Evolutionary conservation across 2,888 invertebrate species (phyloP).

Genomic region (Nebria salina): DNA sequence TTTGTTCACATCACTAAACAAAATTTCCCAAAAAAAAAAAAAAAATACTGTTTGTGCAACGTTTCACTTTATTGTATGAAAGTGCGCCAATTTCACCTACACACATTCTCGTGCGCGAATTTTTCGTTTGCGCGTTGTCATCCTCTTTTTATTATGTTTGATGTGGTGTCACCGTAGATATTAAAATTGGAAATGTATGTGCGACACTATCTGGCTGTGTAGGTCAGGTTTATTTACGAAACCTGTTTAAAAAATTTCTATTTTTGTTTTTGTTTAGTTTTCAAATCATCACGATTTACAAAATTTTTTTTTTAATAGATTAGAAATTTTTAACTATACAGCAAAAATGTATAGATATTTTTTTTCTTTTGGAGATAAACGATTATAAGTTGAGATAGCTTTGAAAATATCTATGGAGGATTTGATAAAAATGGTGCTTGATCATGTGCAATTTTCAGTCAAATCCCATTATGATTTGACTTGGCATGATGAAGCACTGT

Average conservation of each 20-base stretch:
- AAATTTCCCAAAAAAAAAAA: not conserved
- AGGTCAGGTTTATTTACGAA: conserved; percentile 20
- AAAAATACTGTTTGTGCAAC: not conserved
- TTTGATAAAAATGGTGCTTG: too few relatives aligned
- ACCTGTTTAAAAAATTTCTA: conserved; percentile 1
- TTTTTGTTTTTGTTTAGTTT: conserved; percentile 3
- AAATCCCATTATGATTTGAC: not conserved
- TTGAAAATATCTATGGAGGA: too few relatives aligned
- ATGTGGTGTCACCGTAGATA: not conserved
- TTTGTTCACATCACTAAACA: not conserved
- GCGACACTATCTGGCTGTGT: not conserved
- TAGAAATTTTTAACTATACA: not conserved
- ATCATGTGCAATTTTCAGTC: not conserved
- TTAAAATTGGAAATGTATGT: conserved; percentile 1
- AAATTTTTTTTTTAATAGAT: not conserved
- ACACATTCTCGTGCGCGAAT: not conserved
- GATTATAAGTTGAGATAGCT: too few relatives aligned
- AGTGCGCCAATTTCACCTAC: conserved; percentile 11
- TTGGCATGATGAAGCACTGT: not conserved
- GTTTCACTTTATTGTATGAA: not conserved
- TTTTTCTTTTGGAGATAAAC: too few relatives aligned
- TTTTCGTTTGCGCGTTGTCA: not conserved
- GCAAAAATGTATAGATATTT: not conserved
- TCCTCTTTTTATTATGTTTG: not conserved
- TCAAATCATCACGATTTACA: not conserved